These are phyloP conservation scores for Clanis bilineata DNA, from an alignment of 2,888 invertebrate genomes.

Conservation along the genomic window DNA sequence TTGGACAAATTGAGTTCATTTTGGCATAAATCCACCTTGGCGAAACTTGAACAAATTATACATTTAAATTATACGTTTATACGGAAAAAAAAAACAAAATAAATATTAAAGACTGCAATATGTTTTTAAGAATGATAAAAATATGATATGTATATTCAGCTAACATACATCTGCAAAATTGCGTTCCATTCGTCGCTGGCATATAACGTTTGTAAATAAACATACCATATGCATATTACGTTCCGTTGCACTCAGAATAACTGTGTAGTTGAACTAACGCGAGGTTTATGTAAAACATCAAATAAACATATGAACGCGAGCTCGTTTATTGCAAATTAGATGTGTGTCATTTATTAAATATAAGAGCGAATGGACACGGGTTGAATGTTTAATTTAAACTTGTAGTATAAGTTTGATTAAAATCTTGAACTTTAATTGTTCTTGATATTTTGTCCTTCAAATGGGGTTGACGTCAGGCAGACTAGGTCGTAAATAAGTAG, in stretches of 20 bases:
- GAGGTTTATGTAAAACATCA: not conserved
- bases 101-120: not conserved
- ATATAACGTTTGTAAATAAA: constrained; percentile 1
- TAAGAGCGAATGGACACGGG: no score
- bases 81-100: no score
- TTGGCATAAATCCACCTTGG: no score
- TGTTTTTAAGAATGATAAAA: not conserved
- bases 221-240: not conserved
- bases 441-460: no score
- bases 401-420: no score
- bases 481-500: no score
- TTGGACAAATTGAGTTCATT: no score
- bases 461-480: no score
- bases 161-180: not conserved
- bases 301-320: not conserved
- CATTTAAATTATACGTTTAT: no score
- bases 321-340: not conserved
- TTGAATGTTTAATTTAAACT: no score
- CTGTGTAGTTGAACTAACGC: not conserved
- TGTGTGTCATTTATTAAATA: not conserved
- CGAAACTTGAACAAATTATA: no score
- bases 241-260: constrained; percentile 2
- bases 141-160: not conserved
- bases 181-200: not conserved
- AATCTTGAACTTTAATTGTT: no score